Percentiles rank a stretch among this genome's conserved stretches.
Evolutionary conservation across 2,797 vertebrate genomes (phyloP).

Genomic region (Hylomyscus alleni): DNA sequence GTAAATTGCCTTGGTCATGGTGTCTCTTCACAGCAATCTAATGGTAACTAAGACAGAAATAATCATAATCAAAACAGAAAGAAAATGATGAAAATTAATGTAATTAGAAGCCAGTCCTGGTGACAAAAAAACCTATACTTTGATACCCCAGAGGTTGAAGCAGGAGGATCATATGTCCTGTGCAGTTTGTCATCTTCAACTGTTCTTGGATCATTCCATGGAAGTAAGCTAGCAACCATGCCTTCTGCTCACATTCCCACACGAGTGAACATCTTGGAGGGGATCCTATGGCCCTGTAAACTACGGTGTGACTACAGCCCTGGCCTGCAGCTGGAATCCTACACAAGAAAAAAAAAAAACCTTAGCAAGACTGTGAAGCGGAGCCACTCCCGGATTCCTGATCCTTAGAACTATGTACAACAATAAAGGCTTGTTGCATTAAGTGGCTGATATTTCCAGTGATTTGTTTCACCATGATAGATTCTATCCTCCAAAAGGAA

Average conservation of each 20-base stretch:
- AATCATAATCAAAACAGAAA: neutral
- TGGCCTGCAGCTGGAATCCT: neutral
- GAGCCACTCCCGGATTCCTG: conserved; percentile 28
- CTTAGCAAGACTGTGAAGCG: neutral
- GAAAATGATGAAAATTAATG: neutral
- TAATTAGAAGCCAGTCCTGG: neutral
- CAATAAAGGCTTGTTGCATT: conserved; percentile 37
- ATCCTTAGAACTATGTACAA: neutral
- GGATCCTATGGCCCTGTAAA: too few species aligned
- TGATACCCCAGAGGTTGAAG: neutral
- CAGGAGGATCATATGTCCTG: neutral
- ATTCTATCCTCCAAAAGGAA: conserved; percentile 32
- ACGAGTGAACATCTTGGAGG: neutral
- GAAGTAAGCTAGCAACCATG: neutral
- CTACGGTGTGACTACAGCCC: neutral
- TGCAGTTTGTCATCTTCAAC: neutral
- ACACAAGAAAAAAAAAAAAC: neutral
- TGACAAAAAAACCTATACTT: neutral
- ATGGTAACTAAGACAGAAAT: neutral
- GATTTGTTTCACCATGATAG: neutral
- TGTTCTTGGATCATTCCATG: neutral
- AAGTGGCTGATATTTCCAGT: conserved; percentile 45
- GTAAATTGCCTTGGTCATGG: neutral
- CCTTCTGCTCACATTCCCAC: neutral
- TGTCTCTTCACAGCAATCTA: neutral